Evolutionary conservation across 2,888 invertebrate species (phyloP).

Genomic region (Dione vanillae): DNA sequence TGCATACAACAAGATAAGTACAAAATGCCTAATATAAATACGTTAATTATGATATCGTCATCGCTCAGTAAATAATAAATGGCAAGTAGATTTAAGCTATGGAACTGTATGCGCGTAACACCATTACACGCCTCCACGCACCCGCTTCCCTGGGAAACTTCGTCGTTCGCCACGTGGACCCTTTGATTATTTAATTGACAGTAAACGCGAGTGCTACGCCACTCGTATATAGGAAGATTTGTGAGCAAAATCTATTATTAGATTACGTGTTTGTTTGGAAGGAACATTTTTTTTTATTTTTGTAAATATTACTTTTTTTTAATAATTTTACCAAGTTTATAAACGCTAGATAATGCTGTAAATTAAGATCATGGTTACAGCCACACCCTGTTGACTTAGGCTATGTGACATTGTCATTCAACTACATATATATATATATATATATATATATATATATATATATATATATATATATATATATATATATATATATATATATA

Average conservation of each 20-base stretch:
- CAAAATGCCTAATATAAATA: not conserved
- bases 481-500: too few relatives aligned
- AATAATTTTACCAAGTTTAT: too few relatives aligned
- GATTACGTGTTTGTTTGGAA: too few relatives aligned
- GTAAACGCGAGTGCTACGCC: conserved; percentile 28
- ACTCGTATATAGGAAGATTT: conserved; percentile 24
- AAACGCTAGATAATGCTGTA: too few relatives aligned
- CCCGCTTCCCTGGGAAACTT: conserved; percentile 40
- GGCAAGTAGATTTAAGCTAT: conserved; percentile 27
- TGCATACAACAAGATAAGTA: not conserved
- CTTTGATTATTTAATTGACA: conserved; percentile 41
- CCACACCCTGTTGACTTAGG: too few relatives aligned
- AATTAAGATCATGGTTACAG: too few relatives aligned
- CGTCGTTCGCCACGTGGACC: conserved; percentile 34
- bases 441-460: too few relatives aligned
- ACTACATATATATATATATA: too few relatives aligned
- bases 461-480: too few relatives aligned
- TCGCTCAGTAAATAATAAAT: conserved; percentile 11
- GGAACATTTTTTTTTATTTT: too few relatives aligned
- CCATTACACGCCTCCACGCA: conserved; percentile 47
- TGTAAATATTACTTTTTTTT: too few relatives aligned
- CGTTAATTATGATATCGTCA: conserved; percentile 20
- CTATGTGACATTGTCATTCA: too few relatives aligned
- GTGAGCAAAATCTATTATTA: conserved; percentile 27
- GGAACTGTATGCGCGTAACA: conserved; percentile 44